Evolutionary conservation across 2,888 invertebrate species (phyloP), one percentile per base, ranked within the genome.

Genomic region (Stegophylla sp.): DNA sequence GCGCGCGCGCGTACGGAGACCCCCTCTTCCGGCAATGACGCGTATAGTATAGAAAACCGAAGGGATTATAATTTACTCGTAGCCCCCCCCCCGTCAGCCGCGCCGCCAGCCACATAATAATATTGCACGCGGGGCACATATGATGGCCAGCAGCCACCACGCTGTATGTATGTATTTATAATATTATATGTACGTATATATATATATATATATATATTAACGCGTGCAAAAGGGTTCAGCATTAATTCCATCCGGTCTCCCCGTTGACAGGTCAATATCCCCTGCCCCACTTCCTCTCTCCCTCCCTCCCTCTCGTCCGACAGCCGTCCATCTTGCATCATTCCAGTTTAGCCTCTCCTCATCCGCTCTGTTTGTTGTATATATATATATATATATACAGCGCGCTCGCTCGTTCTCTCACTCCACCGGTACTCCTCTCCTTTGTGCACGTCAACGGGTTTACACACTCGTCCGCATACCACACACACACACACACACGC

Each of bases 231-330:
- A 79, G 79, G 79, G 79, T 79, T 77, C 77, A 43, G 77, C 77
- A 28, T 77, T 79, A 79, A 79, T 71, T 79, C 79, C 79, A 63
- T 79, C 79, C 79, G 71, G 79, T 71, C n/a, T n/a, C 79, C 79
- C 41, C 61, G 79, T 79, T 71, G 79, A 79, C 79, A 71, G 79
- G 79, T 79, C 79, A 79, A 79, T 71, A 79, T 48, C 59, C 59
- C 56, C 77, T 17, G 4, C 13, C 41, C 48, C 0, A 34, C 3
- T 3, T 3, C 17, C 56, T 28, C 76, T 2, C 23, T 3, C 4
- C 17, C 56, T 28, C 76, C 5, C 23, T 1, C 63, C 26, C 59
- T n/a, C 15, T 43, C 66, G 34, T 41, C 23, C 34, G 66, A 12
- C 45, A 43, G 61, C 59, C 79, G 79, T 79, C 79, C 79, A 79